Percentiles rank a stretch among this genome's conserved stretches.
Evolutionary conservation across 2,113 vertebrate species (phyloP).

Genomic region (Cyprinodon tularosa): DNA sequence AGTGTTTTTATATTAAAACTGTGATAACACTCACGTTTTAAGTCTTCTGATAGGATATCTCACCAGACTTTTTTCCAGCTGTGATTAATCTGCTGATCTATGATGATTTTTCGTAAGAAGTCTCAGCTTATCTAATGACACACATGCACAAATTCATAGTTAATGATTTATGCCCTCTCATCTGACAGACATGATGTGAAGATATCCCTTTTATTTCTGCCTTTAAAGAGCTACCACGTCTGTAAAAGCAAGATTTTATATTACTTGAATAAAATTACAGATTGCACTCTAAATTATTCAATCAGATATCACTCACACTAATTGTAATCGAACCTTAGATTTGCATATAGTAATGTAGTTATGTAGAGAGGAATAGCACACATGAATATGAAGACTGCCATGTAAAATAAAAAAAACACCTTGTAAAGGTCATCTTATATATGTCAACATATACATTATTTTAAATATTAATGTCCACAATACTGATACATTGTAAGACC

Average conservation of each 20-base stretch:
- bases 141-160: conserved; percentile 2
- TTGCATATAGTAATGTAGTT: background rate
- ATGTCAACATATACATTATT: background rate
- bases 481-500: too few relatives aligned
- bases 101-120: conserved; percentile 16
- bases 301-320: background rate
- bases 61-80: conserved; percentile 26
- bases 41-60: conserved; percentile 34
- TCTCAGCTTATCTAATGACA: conserved; percentile 2
- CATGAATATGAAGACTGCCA: background rate
- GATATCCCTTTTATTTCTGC: conserved; percentile 9
- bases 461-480: background rate
- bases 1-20: background rate
- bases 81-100: conserved; percentile 3
- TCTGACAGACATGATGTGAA: conserved; percentile 22
- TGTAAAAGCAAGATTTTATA: conserved; percentile 20
- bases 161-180: conserved; percentile 31
- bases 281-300: conserved; percentile 5
- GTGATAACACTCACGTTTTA: conserved; percentile 27
- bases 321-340: background rate
- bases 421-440: background rate
- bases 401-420: background rate
- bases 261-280: conserved; percentile 10
- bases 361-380: background rate
- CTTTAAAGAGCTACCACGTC: conserved; percentile 10